phyloP scores from a whole-genome alignment of 2,797 vertebrate species.

The Hydrocynus forskahlii region DNA sequence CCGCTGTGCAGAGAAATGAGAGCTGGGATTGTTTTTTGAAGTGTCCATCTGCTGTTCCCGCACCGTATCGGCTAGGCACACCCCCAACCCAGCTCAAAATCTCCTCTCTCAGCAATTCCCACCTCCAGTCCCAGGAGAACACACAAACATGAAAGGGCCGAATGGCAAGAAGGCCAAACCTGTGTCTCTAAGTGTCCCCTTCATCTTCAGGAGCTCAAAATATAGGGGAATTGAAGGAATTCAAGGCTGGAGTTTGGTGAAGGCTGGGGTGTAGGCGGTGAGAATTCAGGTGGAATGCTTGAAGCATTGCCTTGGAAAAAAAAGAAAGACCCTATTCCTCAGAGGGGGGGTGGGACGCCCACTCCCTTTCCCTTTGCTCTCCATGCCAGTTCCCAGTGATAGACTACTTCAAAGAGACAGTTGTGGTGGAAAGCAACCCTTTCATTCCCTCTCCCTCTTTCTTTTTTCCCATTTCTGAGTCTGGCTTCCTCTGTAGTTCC shows the following conservation, averaged over 20 bases:
- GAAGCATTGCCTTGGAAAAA: conserved; percentile 26
- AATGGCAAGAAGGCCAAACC: conserved; percentile 36
- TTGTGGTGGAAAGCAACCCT: conserved; percentile 40
- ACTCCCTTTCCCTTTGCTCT: conserved; percentile 46
- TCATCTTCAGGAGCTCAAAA: conserved; percentile 64
- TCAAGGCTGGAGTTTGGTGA: conserved; percentile 36
- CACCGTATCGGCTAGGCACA: conserved; percentile 21
- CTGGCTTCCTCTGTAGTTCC: conserved; percentile 23
- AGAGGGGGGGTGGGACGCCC: conserved; percentile 28
- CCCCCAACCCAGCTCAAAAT: conserved; percentile 27
- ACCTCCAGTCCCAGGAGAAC: conserved; percentile 55
- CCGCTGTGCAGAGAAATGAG: conserved; percentile 43
- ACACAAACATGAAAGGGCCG: conserved; percentile 63
- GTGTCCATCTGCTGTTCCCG: conserved; percentile 61
- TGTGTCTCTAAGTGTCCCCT: conserved; percentile 61
- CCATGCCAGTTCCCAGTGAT: conserved; percentile 25
- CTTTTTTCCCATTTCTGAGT: conserved; percentile 3
- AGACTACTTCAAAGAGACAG: conserved; percentile 49
- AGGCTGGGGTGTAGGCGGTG: conserved; percentile 37
- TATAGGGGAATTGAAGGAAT: conserved; percentile 48
- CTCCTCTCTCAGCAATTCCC: conserved; percentile 61
- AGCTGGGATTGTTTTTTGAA: conserved; percentile 61
- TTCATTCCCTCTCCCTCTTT: conserved; percentile 32
- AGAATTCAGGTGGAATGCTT: conserved; percentile 38
- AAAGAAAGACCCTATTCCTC: conserved; percentile 37